These are phyloP conservation scores for Baryphthengus martii DNA, from an alignment of 2,113 vertebrate species.

Conservation along the genomic window DNA sequence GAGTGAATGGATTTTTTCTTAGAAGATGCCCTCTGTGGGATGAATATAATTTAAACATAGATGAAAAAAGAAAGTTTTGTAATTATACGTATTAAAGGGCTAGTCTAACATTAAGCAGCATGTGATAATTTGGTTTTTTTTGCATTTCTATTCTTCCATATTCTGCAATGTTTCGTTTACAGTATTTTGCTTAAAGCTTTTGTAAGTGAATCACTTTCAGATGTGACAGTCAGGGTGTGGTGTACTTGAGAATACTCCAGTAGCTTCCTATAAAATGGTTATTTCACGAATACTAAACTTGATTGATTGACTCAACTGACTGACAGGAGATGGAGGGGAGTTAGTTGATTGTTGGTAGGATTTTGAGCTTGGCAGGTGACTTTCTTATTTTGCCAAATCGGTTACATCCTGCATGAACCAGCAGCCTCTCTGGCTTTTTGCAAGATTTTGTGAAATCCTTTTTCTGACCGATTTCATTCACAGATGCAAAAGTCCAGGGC, in stretches of 20 bases:
- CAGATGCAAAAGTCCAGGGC: neutral
- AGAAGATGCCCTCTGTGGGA: neutral
- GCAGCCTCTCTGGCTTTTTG: neutral
- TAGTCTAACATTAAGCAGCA: neutral
- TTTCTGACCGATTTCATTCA: neutral
- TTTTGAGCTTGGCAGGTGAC: neutral
- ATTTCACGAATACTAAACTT: neutral
- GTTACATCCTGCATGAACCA: neutral
- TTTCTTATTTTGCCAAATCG: neutral
- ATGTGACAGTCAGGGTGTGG: neutral
- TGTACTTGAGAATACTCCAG: neutral
- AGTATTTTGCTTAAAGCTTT: neutral
- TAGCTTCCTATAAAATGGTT: neutral
- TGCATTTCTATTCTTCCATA: neutral
- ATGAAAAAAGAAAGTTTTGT: slow-evolving; percentile 21
- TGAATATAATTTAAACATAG: slow-evolving; percentile 44
- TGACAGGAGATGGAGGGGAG: neutral
- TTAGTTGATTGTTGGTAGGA: neutral
- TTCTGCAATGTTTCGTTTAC: neutral
- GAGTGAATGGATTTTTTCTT: slow-evolving; percentile 39
- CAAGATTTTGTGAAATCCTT: neutral
- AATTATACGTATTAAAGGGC: slow-evolving; percentile 15
- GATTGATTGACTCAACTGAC: neutral
- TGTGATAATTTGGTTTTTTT: neutral
- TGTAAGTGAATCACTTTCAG: neutral